phyloP scores from a whole-genome alignment of 1,140 invertebrate species.

The Elymnias hypermnestra region DNA sequence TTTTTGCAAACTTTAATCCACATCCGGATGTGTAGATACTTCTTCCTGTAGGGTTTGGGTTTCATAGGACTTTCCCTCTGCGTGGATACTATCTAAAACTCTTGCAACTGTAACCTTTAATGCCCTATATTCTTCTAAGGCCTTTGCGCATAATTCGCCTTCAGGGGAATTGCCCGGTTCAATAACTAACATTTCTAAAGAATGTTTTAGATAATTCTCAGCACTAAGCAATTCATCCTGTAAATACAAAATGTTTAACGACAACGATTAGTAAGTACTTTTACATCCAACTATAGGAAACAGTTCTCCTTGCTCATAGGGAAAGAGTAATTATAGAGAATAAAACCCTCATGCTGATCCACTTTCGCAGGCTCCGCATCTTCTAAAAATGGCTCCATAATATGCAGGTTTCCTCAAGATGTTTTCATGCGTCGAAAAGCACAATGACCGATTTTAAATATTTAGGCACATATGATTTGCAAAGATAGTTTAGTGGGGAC shows the following conservation, averaged over 20 bases:
- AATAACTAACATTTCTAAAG: constrained; percentile 81
- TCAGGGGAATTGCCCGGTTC: constrained; percentile 85
- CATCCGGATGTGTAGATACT: constrained; percentile 6
- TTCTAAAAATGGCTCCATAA: too few relatives aligned
- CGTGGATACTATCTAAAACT: constrained; percentile 53
- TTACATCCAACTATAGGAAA: constrained; percentile 77
- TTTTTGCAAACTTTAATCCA: constrained; percentile 5
- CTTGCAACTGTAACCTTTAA: constrained; percentile 77
- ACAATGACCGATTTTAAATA: too few relatives aligned
- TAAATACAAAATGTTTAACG: constrained; percentile 14
- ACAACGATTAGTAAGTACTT: constrained; percentile 14
- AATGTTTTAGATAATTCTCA: constrained; percentile 78
- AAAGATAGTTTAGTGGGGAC: too few relatives aligned
- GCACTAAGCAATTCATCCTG: constrained; percentile 74
- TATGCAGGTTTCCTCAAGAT: too few relatives aligned
- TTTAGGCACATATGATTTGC: too few relatives aligned
- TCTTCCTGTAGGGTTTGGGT: constrained; percentile 17
- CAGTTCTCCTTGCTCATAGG: constrained; percentile 65
- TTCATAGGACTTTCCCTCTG: constrained; percentile 47
- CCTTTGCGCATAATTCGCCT: constrained; percentile 80
- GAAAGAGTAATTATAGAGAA: too few relatives aligned
- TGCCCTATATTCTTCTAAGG: constrained; percentile 80
- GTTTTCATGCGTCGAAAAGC: too few relatives aligned
- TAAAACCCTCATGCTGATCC: too few relatives aligned
- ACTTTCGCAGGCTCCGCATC: too few relatives aligned